These are phyloP conservation scores for Hoplostethus mediterraneus DNA, from an alignment of 2,797 vertebrate species.

Conservation along the genomic window DNA sequence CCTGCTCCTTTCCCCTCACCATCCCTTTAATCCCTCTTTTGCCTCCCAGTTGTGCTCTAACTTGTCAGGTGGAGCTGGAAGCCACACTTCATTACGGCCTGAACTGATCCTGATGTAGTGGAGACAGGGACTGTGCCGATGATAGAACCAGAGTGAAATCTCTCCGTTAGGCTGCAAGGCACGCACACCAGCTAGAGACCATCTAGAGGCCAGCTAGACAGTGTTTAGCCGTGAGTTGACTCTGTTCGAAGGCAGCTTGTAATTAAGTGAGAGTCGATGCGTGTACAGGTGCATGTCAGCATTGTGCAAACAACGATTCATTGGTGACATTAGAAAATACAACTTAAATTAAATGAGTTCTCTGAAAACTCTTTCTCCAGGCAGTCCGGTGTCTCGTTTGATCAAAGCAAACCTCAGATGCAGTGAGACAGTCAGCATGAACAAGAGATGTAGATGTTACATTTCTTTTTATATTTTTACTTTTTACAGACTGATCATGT, in stretches of 20 bases:
- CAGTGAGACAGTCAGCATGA: slow-evolving; percentile 17
- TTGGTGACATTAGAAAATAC: background rate
- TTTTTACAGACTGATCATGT: too few relatives aligned
- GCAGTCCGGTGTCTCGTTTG: slow-evolving; percentile 16
- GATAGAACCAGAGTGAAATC: slow-evolving; percentile 67
- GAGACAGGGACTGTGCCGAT: slow-evolving; percentile 66
- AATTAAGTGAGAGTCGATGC: background rate
- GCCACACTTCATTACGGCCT: slow-evolving; percentile 77
- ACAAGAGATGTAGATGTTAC: slow-evolving; percentile 18
- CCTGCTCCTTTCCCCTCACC: slow-evolving; percentile 18
- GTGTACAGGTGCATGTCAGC: background rate
- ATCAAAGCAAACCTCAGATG: slow-evolving; percentile 46
- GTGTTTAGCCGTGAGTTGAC: slow-evolving; percentile 33
- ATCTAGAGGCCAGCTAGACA: slow-evolving; percentile 59
- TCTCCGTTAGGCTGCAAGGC: slow-evolving; percentile 61
- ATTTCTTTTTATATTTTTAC: slow-evolving; percentile 11
- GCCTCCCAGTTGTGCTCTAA: slow-evolving; percentile 70
- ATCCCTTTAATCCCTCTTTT: slow-evolving; percentile 40
- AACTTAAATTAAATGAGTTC: background rate
- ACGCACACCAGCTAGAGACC: slow-evolving; percentile 40
- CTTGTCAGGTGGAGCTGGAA: slow-evolving; percentile 65
- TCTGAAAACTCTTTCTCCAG: background rate
- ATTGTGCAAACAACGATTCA: background rate
- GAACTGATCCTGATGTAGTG: slow-evolving; percentile 61
- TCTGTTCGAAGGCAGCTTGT: slow-evolving; percentile 30